Percentiles rank a stretch among this genome's conserved stretches.
Evolutionary conservation across 2,797 vertebrate genomes (phyloP).

Genomic region (Pangasius sanitwongsei): DNA sequence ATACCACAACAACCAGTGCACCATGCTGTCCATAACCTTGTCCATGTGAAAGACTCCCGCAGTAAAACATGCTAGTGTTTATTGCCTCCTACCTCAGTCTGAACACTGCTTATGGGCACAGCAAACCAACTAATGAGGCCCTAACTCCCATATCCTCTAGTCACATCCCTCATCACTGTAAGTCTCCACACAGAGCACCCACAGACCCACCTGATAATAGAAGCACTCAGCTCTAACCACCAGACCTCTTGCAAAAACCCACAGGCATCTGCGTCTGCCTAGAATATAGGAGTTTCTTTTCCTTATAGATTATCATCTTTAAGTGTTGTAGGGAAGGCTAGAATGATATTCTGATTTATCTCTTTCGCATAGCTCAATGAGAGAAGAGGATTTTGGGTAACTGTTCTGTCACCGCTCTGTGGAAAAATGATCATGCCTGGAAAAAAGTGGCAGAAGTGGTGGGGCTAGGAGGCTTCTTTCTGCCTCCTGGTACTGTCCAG

Average conservation of each 20-base stretch:
- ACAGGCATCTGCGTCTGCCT: neutral
- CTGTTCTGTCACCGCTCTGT: conserved; percentile 38
- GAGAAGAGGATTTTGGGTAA: conserved; percentile 24
- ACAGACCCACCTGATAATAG: conserved; percentile 34
- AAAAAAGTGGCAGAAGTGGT: conserved; percentile 33
- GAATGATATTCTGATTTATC: conserved; percentile 5
- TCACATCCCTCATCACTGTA: conserved; percentile 40
- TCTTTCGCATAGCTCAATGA: conserved; percentile 30
- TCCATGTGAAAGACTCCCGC: conserved; percentile 7
- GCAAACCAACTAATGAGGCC: conserved; percentile 60
- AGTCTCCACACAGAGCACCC: conserved; percentile 39
- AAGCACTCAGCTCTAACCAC: conserved; percentile 7
- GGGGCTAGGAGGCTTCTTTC: neutral
- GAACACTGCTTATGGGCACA: conserved; percentile 29
- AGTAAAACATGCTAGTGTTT: conserved; percentile 7
- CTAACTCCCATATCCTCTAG: conserved; percentile 50
- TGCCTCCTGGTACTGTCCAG: conserved; percentile 49
- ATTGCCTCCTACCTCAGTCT: neutral
- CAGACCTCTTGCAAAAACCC: conserved; percentile 2
- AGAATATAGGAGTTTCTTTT: conserved; percentile 26
- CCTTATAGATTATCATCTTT: neutral
- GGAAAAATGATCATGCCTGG: conserved; percentile 12
- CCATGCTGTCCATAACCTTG: neutral
- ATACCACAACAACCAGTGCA: neutral
- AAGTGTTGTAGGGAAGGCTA: conserved; percentile 6